Evolutionary conservation across 2,797 vertebrate genomes (phyloP).

Genomic region (Rhinatrema bivittatum): DNA sequence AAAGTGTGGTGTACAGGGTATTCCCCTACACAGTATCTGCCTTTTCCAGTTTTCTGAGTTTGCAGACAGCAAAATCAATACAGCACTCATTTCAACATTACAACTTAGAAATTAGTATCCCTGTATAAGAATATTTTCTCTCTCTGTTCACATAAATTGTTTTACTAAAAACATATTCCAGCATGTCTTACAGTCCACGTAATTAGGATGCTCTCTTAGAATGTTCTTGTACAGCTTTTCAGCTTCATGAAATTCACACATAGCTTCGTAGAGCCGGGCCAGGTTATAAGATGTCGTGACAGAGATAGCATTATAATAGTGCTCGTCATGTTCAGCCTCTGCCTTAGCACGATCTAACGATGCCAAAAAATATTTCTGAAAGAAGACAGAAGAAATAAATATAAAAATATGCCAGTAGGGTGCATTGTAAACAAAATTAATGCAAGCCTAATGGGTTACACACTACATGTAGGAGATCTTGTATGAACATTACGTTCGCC

Average conservation of each 20-base stretch:
- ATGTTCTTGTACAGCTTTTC: constrained; percentile 98
- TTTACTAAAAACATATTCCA: too few species aligned
- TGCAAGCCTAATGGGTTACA: neutral
- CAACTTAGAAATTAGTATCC: too few species aligned
- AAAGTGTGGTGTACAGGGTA: too few species aligned
- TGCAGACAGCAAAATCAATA: too few species aligned
- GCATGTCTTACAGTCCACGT: constrained; percentile 90
- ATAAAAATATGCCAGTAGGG: constrained; percentile 4
- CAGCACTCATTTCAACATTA: too few species aligned
- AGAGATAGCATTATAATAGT: constrained; percentile 98
- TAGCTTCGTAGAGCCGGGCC: constrained; percentile 90
- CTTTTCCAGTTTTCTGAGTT: too few species aligned
- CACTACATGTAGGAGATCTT: too few species aligned
- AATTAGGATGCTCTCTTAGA: constrained; percentile 95
- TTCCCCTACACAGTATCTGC: too few species aligned
- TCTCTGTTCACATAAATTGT: too few species aligned
- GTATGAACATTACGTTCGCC: too few species aligned
- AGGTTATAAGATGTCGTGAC: constrained; percentile 97
- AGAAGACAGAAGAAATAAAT: constrained; percentile 9
- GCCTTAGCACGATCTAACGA: constrained; percentile 95
- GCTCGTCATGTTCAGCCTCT: constrained; percentile 94
- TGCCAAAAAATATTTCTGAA: constrained; percentile 93
- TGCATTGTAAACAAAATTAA: neutral
- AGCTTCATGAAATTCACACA: constrained; percentile 97
- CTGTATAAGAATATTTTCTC: too few species aligned